A percentile compares a stretch with the other conserved stretches of the same genome.
Conservation (phyloP, 2,113 vertebrate genomes). For the Noctilio leporinus region DNA sequence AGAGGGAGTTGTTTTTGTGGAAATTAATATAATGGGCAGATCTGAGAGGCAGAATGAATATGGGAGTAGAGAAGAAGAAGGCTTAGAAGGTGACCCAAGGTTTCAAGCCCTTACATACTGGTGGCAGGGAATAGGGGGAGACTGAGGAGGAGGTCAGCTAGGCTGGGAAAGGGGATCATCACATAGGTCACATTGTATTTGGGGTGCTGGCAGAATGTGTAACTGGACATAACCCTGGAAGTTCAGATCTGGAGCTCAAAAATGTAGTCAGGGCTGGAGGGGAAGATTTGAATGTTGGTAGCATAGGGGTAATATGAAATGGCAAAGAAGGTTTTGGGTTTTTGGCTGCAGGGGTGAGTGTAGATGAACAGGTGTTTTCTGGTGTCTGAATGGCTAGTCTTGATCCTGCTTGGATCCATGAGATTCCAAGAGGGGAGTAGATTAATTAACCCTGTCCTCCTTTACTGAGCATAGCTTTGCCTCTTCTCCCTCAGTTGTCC, state of each 20-base stretch:
- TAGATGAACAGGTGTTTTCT: background rate
- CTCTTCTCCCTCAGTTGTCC: conserved; percentile 5
- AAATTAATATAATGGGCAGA: background rate
- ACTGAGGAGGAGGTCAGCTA: background rate
- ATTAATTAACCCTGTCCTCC: background rate
- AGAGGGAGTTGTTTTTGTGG: background rate
- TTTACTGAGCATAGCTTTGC: background rate
- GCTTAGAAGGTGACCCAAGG: background rate
- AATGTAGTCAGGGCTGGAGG: background rate
- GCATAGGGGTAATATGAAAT: background rate
- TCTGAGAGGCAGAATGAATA: background rate
- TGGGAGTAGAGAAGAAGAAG: background rate
- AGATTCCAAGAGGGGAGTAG: conserved; percentile 14
- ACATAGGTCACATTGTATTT: background rate
- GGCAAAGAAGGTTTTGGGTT: background rate
- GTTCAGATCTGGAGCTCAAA: background rate
- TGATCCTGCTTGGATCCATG: conserved; percentile 1
- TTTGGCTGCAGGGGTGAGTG: background rate
- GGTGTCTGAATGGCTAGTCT: background rate
- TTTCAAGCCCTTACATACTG: background rate
- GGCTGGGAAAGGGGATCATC: background rate
- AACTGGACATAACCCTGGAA: background rate
- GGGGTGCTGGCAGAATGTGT: background rate
- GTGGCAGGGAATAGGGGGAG: background rate
- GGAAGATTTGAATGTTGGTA: background rate